These are phyloP conservation scores for Falcaria lacertinaria DNA, from an alignment of 2,888 invertebrate genomes.

Conservation along the genomic window DNA sequence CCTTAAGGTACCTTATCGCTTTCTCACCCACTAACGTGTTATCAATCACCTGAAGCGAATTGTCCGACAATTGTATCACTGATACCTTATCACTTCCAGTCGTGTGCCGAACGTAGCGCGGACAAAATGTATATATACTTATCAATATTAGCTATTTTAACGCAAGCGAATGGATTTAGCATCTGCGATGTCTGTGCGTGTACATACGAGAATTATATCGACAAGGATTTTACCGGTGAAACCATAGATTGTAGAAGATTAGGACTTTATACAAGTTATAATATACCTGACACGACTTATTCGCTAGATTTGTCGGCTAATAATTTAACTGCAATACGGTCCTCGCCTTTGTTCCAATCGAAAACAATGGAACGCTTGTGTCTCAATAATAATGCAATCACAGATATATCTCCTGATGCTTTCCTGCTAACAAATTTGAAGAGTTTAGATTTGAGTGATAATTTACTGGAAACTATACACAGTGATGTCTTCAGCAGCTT, in stretches of 20 bases:
- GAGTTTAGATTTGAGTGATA: constrained; percentile 61
- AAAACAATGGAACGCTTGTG: constrained; percentile 40
- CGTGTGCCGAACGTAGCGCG: constrained; percentile 16
- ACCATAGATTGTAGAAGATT: constrained; percentile 43
- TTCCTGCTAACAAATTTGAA: constrained; percentile 52
- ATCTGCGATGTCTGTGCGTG: constrained; percentile 56
- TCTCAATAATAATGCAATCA: constrained; percentile 50
- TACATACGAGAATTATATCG: constrained; percentile 25
- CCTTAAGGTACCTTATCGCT: too few relatives aligned
- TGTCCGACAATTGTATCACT: constrained; percentile 54
- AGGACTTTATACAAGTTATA: constrained; percentile 28
- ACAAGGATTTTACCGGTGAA: constrained; percentile 44
- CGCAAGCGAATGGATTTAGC: constrained; percentile 31
- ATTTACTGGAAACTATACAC: constrained; percentile 52
- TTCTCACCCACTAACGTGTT: constrained; percentile 1
- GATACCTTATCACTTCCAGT: constrained; percentile 36
- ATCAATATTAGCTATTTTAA: constrained; percentile 24
- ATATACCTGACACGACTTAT: constrained; percentile 41
- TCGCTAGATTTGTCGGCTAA: constrained; percentile 57
- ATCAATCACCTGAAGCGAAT: constrained; percentile 34
- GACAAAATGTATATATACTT: constrained; percentile 31
- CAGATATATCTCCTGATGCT: constrained; percentile 37
- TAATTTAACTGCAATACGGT: constrained; percentile 38
- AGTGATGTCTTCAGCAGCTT: constrained; percentile 53
- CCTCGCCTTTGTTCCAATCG: constrained; percentile 39